Evolutionary conservation across 2,113 vertebrate species (phyloP), one percentile per base, ranked within the genome.

Genomic region (Pomatorhinus ruficollis): DNA sequence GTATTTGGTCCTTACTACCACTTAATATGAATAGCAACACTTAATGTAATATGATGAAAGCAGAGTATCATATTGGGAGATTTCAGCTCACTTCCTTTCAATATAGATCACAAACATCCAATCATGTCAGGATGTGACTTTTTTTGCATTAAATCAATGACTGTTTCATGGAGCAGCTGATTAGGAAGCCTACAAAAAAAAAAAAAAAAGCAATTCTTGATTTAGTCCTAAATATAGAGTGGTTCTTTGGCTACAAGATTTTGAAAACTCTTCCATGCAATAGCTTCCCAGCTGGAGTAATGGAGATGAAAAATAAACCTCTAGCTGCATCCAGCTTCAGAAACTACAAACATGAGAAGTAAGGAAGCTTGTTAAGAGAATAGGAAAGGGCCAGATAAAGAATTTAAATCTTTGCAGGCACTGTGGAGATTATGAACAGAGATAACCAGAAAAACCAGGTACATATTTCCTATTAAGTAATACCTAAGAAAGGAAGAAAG

Each of bases 151-250:
- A 88, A 90, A 37, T 85, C 61, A 80, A 45, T 65, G 33, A 61
- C 37, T 76, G 15, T 78, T 93, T 90, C 66, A 88, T 53, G 75
- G 6, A 96, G 42, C 54, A 91, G 88, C 75, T 94, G 82, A 63
- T 47, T 72, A 94, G 12, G 37, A 87, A 93, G 92, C 45, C 53
- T n/a, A 76, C 53, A 83, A 87, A 93, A 93, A 49, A 94, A 83
- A 87, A 93, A 93, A 49, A 94, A 90, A 89, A 87, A 16, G 20
- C 66, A 72, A 57, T 16, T 31, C 28, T 94, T 91, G 57, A 92
- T 79, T 93, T 83, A 35, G 14, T 93, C 33, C 94, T 90, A 96
- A 95, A 94, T 89, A 94, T 69, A 95, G 77, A 93, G 21, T 5
- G 8, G 21, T 33, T 93, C 23, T 86, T 86, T 71, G 92, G 42